Base-by-base conservation (phyloP, 2,113 vertebrate genomes). In the Halichoeres trimaculatus region DNA sequence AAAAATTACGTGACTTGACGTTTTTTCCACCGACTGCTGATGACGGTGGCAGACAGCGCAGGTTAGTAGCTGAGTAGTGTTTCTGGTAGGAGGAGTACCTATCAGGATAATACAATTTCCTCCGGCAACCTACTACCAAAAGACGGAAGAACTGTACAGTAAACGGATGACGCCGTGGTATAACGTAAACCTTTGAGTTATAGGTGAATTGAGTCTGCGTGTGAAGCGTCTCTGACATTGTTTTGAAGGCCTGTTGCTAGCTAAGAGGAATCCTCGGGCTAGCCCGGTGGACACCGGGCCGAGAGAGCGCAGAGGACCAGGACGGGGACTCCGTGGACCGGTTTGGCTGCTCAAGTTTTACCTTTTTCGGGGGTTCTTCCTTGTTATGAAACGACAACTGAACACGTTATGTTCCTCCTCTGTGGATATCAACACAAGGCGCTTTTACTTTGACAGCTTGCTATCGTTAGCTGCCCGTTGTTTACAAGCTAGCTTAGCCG, bases 231-330 rank as follows among this genome's bases (percentile, higher is more conserved):
- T 64, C 47, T 45, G 23, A 74, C 65, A 58, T 73, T 91, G 85
- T 91, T 92, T 76, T 82, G 72, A 81, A n/a, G 91, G 91, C 92
- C 91, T 91, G 84, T 88, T 78, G 87, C 79, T 84, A 86, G 73
- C 80, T 70, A 20, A 74, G 67, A 56, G 81, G 68, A 65, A 84
- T 89, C 88, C 89, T 85, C 88, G 85, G 85, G 68, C 71, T 91
- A 63, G 54, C 82, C 84, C 63, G 13, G 56, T 60, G 65, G 62
- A 70, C 60, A 45, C 72, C 65, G 80, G 88, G 82, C 78, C 74
- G 77, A 72, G 20, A 40, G 67, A 66, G 7, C 52, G 51, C 61
- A 34, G 30, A 61, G 30, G 41, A 54, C 36, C 41, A 5, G 50
- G 69, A 70, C 60, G 30, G 61, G 73, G 64, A 60, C 60, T 80